Base-by-base conservation (phyloP, 2,888 invertebrate species). In the Sphecodes monilicornis region DNA sequence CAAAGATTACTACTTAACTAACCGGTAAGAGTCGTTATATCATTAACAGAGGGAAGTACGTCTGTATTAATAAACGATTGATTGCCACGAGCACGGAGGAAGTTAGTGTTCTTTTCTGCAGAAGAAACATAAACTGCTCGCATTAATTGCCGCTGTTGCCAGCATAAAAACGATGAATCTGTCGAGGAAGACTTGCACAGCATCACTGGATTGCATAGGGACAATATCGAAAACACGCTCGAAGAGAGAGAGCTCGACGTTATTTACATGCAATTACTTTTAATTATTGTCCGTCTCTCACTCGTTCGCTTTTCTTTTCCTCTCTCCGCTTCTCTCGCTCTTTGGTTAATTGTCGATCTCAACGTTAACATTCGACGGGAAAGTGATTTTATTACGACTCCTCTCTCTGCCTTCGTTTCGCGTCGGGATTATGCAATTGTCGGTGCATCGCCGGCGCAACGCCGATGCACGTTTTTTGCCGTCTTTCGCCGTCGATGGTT, bases 251-350 rank as follows among this genome's bases (percentile, higher is more conserved):
- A 68, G 60, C 64, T 60, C 54, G 72, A 39, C 22, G 69, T 64
- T 77, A 77, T 82, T 74, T 82, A 74, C 57, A 46, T 46, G 64
- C 70, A 77, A 77, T 82, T 82, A 82, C 68, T 77, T 82, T 74
- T 82, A 74, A 82, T 74, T 82, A 82, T 64, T 66, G 41, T 68
- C 8, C 50, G 69, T 26, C 22, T 26, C 41, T 29, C 10, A 39
- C 22, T 70, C 46, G 57, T 71, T 39, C 26, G 1, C 64, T 16
- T 26, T 6, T 22, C 18, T 32, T 29, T n/a, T 75, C 29, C 6
- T 3, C 26, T 16, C 8, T 16, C 16, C 10, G 36, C 22, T 18
- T 32, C 32, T 32, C 32, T 22, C 32, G 8, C 32, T 18, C 1
- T 29, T 18, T 18, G 6, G 69, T 80, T 82, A 60, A 73, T 41